Base-by-base conservation (phyloP, 2,113 vertebrate species). In the Neogobius melanostomus region DNA sequence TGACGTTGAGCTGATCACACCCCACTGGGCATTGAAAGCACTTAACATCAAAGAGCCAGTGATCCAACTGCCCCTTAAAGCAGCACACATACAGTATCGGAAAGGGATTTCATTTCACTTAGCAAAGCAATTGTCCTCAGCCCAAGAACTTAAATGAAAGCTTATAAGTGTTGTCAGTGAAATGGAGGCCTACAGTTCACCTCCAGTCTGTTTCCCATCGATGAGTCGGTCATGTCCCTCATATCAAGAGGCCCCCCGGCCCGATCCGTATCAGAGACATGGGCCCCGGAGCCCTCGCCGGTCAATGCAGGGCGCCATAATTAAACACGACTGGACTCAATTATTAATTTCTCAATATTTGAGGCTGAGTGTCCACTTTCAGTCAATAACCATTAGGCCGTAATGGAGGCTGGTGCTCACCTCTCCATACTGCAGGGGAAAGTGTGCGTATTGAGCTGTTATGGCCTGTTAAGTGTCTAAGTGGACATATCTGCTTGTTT, bases 331-430 rank as follows among this genome's bases (percentile, higher is more conserved):
- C 61, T 66, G 63, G 54, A 9, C 28, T 67, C 52, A 67, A 60
- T 74, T 61, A 79, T 80, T 79, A 56, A 83, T 77, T 71, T 47
- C 71, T 59, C 70, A 49, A 65, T 62, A 70, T 69, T 21, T 72
- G 43, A 65, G 65, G 66, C 62, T 15, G 45, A 62, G 45, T 65
- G 17, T 72, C 61, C 51, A 44, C 43, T 73, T 82, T 64, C 50
- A 42, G 63, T 72, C 81, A 75, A 72, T 73, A 75, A 53, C 52
- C 54, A 65, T 74, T 71, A 71, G 70, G 12, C 9, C 17, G 57
- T 63, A 74, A 62, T 71, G 68, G 64, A 53, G 14, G 28, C 51
- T 45, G n/a, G 16, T n/a, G n/a, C 44, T 12, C 48, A 68, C 42
- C 42, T 60, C 57, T 8, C 16, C 8, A 10, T 21, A 6, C 54